phyloP scores from a whole-genome alignment of 2,797 vertebrate genomes.

The Epinephelus coioides region DNA sequence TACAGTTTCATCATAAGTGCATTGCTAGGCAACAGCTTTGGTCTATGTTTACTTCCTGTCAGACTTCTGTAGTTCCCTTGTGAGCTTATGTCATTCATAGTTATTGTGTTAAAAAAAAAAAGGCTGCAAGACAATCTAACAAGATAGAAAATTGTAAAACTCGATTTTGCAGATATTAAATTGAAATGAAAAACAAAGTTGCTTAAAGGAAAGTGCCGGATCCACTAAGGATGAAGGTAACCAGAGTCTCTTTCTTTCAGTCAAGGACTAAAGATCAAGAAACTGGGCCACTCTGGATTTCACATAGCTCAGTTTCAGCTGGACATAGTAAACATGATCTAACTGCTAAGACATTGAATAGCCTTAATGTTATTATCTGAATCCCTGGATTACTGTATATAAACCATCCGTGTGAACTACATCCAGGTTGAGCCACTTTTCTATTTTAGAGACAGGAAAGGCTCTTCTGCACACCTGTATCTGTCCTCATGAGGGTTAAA shows the following conservation, averaged over 20 bases:
- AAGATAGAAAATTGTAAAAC: no score
- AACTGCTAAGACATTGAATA: neutral
- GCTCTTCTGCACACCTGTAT: neutral
- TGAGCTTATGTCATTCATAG: no score
- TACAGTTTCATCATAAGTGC: no score
- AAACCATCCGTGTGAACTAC: neutral
- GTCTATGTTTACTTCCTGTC: no score
- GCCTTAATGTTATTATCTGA: neutral
- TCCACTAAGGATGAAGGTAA: neutral
- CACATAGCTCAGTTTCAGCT: neutral
- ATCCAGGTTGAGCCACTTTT: slow-evolving; percentile 15
- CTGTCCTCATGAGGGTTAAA: slow-evolving; percentile 14
- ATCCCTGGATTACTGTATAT: neutral
- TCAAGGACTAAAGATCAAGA: neutral
- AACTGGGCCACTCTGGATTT: neutral
- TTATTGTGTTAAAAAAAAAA: no score
- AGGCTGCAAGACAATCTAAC: no score
- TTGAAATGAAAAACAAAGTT: no score
- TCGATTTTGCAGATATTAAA: no score
- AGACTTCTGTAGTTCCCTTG: no score
- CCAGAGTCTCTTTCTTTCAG: neutral
- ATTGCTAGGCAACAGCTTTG: no score
- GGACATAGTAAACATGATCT: neutral
- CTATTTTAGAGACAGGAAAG: slow-evolving; percentile 31
- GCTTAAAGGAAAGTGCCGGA: no score